Conservation (phyloP, 2,888 invertebrate genomes). For the Stomorhina lunata region DNA sequence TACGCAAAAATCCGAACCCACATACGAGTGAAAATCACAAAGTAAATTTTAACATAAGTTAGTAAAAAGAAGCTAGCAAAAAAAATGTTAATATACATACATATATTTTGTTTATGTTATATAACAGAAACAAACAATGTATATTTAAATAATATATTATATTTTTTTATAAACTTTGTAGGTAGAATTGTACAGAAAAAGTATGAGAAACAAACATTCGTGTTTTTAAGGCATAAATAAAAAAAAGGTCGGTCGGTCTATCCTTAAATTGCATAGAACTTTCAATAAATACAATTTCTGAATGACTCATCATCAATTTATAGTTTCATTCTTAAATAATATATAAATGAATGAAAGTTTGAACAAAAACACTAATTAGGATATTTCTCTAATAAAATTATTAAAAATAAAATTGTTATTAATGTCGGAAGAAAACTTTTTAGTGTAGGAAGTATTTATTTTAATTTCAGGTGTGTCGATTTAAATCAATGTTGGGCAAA, state of each 20-base stretch:
- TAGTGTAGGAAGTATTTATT: slow-evolving; percentile 5
- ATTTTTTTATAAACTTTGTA: background rate
- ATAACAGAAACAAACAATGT: background rate
- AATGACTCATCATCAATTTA: slow-evolving; percentile 13
- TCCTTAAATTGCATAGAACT: background rate
- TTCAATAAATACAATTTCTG: background rate
- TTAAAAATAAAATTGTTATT: background rate
- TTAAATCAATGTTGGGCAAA: no score
- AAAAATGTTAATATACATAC: background rate
- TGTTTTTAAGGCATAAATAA: background rate
- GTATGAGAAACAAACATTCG: background rate
- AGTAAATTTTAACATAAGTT: background rate
- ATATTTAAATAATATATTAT: background rate
- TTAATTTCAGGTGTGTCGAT: background rate
- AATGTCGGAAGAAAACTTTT: no score
- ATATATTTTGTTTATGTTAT: background rate
- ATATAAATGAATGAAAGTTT: background rate
- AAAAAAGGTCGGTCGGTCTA: background rate
- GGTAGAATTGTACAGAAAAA: background rate
- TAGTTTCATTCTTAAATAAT: background rate
- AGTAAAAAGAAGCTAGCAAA: background rate
- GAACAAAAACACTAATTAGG: background rate
- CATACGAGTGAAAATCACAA: background rate
- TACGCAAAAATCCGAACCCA: slow-evolving; percentile 26
- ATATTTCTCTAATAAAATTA: background rate